Base-by-base conservation (phyloP, 2,113 vertebrate species). In the Psittacara wagleri region DNA sequence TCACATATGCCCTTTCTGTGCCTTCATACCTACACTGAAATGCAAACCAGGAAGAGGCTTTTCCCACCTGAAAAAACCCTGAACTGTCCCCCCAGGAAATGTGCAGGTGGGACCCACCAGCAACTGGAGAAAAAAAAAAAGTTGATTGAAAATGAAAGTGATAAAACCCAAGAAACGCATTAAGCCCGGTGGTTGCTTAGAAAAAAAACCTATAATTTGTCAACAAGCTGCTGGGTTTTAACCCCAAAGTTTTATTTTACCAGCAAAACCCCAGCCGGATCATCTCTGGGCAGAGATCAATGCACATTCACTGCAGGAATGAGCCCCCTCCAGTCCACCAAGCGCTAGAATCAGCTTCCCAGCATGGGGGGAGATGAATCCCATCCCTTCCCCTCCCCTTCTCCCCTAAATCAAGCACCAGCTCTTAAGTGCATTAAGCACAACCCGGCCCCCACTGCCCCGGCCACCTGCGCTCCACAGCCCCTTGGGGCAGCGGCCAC, bases 381-480 rank as follows among this genome's bases (percentile, higher is more conserved):
- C 37, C 46, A 20, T 1, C 20, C 41, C 63, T 2, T 28, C 33
- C 23, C 39, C 25, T 69, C 18, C 49, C 28, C 25, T 82, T 25
- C 54, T 70, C 10, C 41, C 62, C 79, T 82, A 75, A 88, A 95
- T 85, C 51, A 83, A 51, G 28, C 17, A 0, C 23, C 2, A 1
- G 66, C 82, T 78, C 57, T 75, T 90, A 79, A 94, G 83, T 92
- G 75, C 75, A 90, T 92, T 96, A 92, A 82, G 78, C 6, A 1
- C 11, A 0, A 29, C 28, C 69, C 52, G 49, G 8, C 2, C 49
- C 39, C 25, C 4, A 1, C 29, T 4, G 2, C 70, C 79, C 39
- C 6, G 3, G 80, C 91, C 93, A 94, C 89, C 96, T 95, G 96
- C 59, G 76, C 72, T 62, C 91, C 39, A 7, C 73, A 52, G 70